Evolutionary conservation across 2,113 vertebrate species (phyloP).

Genomic region (Cyanistes caeruleus): DNA sequence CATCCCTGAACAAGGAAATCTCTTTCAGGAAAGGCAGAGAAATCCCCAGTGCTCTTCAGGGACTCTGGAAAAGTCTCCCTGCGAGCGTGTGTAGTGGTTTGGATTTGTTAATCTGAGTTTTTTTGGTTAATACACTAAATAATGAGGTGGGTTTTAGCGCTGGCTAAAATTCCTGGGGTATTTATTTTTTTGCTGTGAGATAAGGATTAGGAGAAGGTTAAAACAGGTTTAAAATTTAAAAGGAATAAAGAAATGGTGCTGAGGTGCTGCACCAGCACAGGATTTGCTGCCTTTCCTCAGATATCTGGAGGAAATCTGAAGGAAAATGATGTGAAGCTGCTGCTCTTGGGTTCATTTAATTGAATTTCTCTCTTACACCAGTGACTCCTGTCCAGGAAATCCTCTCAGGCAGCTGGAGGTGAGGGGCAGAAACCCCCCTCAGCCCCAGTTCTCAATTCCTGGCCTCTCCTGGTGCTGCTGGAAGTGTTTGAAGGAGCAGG

Average conservation of each 20-base stretch:
- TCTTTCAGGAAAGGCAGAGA: background rate
- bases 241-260: too few species aligned
- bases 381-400: rapidly evolving
- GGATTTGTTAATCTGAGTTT: too few species aligned
- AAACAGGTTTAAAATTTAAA: too few species aligned
- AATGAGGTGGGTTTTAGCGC: too few species aligned
- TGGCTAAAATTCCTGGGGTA: too few species aligned
- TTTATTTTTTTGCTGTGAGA: too few species aligned
- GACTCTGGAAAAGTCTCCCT: background rate
- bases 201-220: too few species aligned
- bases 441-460: too few species aligned
- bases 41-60: background rate
- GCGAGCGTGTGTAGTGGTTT: background rate
- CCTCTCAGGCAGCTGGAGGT: background rate
- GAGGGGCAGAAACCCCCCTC: background rate
- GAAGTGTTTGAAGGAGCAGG: too few species aligned
- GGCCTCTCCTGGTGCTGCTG: too few species aligned
- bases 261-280: background rate
- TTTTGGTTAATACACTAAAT: too few species aligned
- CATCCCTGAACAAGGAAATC: background rate
- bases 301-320: rapidly evolving
- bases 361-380: background rate
- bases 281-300: background rate
- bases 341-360: background rate
- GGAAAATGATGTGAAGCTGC: background rate